Evolutionary conservation across 2,113 vertebrate genomes (phyloP), one percentile per base, ranked within the genome.

Genomic region (Callopanchax toddi): DNA sequence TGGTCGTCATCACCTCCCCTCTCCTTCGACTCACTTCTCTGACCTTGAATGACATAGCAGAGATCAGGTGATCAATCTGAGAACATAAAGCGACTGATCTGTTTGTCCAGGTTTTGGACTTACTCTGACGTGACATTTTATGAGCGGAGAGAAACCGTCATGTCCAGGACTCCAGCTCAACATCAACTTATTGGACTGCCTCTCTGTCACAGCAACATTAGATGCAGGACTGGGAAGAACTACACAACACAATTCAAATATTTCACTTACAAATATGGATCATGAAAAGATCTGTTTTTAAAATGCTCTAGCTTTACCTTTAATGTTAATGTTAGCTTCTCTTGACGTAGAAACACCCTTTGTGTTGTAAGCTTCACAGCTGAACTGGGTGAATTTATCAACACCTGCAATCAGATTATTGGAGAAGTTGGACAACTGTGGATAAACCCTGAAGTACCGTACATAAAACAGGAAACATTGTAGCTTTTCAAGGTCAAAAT

Each of bases 141-240:
- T 91, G 6, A 99, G 73, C 0, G 92, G 88, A 16, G 97, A 96
- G 57, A 94, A 99, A 0, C 93, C 94, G 16, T 99, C 93, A 0
- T 96, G 94, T 59, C 93, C 96, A 0, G 93, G 94, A n/a, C 79
- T 89, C 97, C 97, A 99, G 74, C 90, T 93, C 59, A 99, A 32
- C 0, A 45, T 0, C 0, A 98, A 29, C 20, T 92, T 74, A 13
- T 91, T 92, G 18, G 94, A 89, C 1, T 91, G 89, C 10, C 74
- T 90, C 39, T 91, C 93, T 17, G 43, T 71, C 57, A 95, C 83
- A 0, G 1, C 73, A 58, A 98, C 56, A 0, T 91, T 43, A 5
- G 72, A 87, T 60, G 91, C 76, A 11, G 83, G 76, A 55, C 68
- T 74, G 17, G 92, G 89, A 61, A 29, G 62, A 18, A 84, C 92